A percentile compares a stretch with the other conserved stretches of the same genome.
These are phyloP conservation scores for Callopanchax toddi DNA, from an alignment of 2,113 vertebrate species.

Conservation along the genomic window DNA sequence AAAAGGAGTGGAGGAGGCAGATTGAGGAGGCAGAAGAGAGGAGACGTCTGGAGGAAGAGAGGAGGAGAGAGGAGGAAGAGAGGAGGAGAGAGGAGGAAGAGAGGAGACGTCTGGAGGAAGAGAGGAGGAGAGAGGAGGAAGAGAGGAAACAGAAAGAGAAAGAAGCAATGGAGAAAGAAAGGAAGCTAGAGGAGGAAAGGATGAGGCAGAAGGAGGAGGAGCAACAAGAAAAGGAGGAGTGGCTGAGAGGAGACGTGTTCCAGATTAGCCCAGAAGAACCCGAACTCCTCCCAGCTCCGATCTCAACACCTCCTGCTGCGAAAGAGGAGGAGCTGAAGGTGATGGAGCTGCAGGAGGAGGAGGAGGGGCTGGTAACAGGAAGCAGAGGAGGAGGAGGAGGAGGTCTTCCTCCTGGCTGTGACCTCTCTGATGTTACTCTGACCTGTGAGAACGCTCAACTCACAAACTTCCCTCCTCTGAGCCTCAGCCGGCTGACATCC, in stretches of 20 bases:
- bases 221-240: constrained; percentile 62
- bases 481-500: constrained; percentile 84
- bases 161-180: constrained; percentile 42
- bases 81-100: constrained; percentile 45
- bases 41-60: constrained; percentile 34
- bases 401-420: constrained; percentile 85
- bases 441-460: constrained; percentile 86
- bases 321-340: constrained; percentile 35
- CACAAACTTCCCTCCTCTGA: constrained; percentile 85
- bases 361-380: constrained; percentile 2
- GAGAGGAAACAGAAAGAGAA: constrained; percentile 37
- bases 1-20: constrained; percentile 47
- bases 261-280: constrained; percentile 67
- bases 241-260: constrained; percentile 83
- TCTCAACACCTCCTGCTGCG: constrained; percentile 41
- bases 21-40: constrained; percentile 43
- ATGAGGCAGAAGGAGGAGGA: constrained; percentile 37
- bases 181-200: constrained; percentile 53
- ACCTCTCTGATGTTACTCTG: constrained; percentile 83
- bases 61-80: constrained; percentile 24
- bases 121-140: constrained; percentile 24
- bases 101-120: constrained; percentile 33
- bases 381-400: not conserved
- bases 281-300: constrained; percentile 40
- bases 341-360: constrained; percentile 18